Percentiles rank a stretch among this genome's conserved stretches.
Conservation (phyloP, 2,113 vertebrate species). For the Ctenomys sociabilis region DNA sequence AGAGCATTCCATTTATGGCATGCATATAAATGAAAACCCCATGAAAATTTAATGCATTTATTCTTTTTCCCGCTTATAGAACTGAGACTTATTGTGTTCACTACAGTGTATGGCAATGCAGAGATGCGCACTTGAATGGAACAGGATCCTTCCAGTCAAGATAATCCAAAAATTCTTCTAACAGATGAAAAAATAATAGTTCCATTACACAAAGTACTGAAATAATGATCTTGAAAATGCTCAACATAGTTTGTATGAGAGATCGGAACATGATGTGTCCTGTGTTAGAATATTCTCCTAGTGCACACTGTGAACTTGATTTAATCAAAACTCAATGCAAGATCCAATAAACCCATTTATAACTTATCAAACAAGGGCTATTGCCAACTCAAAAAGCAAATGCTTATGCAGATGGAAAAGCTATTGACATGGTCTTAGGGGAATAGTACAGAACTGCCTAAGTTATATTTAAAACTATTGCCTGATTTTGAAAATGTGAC, state of each 20-base stretch:
- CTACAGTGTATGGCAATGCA: slow-evolving; percentile 50
- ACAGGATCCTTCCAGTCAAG: slow-evolving; percentile 63
- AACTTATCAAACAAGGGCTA: slow-evolving; percentile 49
- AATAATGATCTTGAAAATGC: slow-evolving; percentile 63
- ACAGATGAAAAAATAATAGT: not conserved
- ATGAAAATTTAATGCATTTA: slow-evolving; percentile 59
- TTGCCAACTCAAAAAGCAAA: not conserved
- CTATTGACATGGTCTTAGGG: slow-evolving; percentile 5
- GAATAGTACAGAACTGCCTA: slow-evolving; percentile 38
- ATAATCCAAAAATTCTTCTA: not conserved
- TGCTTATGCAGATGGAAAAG: slow-evolving; percentile 3
- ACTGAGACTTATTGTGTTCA: slow-evolving; percentile 61
- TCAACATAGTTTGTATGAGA: slow-evolving; percentile 33
- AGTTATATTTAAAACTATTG: slow-evolving; percentile 54
- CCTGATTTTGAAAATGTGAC: slow-evolving; percentile 46
- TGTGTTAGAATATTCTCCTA: slow-evolving; percentile 39
- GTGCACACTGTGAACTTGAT: slow-evolving; percentile 20
- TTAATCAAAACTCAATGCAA: slow-evolving; percentile 59
- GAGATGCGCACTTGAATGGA: slow-evolving; percentile 77
- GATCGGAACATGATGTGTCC: not conserved
- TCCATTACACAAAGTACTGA: not conserved
- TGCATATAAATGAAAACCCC: slow-evolving; percentile 78
- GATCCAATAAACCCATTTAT: slow-evolving; percentile 51
- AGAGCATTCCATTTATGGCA: slow-evolving; percentile 73
- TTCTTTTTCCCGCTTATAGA: slow-evolving; percentile 82